These are phyloP conservation scores for Echeneis naucrates DNA, from an alignment of 2,797 vertebrate genomes.

Conservation along the genomic window DNA sequence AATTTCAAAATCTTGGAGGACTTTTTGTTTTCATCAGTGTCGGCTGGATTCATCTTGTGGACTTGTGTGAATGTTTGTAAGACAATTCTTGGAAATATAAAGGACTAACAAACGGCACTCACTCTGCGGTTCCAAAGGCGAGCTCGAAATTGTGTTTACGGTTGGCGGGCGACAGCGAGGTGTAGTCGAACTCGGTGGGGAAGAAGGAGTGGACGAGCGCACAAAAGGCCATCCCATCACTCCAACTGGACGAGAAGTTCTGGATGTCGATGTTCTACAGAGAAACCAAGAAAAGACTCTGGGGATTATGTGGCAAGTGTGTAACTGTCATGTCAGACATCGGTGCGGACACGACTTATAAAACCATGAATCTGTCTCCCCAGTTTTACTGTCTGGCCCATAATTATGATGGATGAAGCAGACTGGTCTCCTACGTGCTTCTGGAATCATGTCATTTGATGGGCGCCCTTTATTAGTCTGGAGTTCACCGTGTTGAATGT, in stretches of 20 bases:
- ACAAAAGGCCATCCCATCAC: slow-evolving; percentile 97
- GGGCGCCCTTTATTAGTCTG: slow-evolving; percentile 50
- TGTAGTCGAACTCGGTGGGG: slow-evolving; percentile 94
- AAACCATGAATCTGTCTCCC: slow-evolving; percentile 42
- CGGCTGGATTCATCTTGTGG: too few species aligned
- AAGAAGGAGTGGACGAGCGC: slow-evolving; percentile 97
- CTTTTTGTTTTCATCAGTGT: too few species aligned
- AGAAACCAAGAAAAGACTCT: slow-evolving; percentile 12
- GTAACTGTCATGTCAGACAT: background rate
- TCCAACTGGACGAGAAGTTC: slow-evolving; percentile 99
- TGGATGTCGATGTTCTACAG: slow-evolving; percentile 94
- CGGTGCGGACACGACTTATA: slow-evolving; percentile 22
- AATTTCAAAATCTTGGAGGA: too few species aligned
- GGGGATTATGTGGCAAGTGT: slow-evolving; percentile 14
- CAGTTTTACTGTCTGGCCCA: slow-evolving; percentile 34
- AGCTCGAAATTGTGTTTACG: slow-evolving; percentile 95
- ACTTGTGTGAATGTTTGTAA: too few species aligned
- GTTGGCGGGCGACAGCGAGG: slow-evolving; percentile 85
- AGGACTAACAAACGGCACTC: too few species aligned
- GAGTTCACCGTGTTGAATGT: slow-evolving; percentile 50
- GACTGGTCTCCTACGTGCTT: slow-evolving; percentile 44
- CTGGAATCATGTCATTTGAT: slow-evolving; percentile 55
- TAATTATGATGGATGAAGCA: slow-evolving; percentile 63
- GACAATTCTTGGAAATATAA: too few species aligned
- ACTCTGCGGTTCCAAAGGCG: slow-evolving; percentile 95